Base-by-base conservation (phyloP, 2,797 vertebrate species). In the Mallotus villosus region DNA sequence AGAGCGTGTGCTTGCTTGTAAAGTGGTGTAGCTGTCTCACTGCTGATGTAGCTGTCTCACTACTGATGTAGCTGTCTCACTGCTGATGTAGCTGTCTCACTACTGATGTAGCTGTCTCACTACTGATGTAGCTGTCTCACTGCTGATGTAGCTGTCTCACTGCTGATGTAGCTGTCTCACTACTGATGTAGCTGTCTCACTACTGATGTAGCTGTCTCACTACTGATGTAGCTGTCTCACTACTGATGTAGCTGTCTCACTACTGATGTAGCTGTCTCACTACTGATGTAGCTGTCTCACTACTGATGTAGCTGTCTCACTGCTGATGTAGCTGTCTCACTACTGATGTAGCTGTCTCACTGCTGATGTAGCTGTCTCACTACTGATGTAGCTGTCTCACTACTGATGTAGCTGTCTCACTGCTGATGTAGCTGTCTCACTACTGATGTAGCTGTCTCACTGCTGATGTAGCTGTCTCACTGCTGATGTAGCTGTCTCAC, bases 131-230 rank as follows among this genome's bases (percentile, higher is more conserved):
- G 25, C 22, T 63, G 80, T 29, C 27, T 29, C 34, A 69, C 73
- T 71, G 61, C 79, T 83, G 34, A 70, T 79, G 79, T 81, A 78
- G 25, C 22, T 63, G 80, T 29, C 27, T 29, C 34, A 64, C 67
- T 71, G 61, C 79, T 83, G 34, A 70, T 79, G 79, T 81, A 77
- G 25, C 22, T 63, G 80, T 29, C 27, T 29, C 34, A 69, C 73
- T 71, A 63, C 79, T 83, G 34, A 70, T 79, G 79, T 81, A 78
- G 25, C 22, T 63, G 80, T 29, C 27, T 29, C 34, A 69, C 73
- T 71, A 61, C 79, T 83, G 34, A 70, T 79, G 79, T 81, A 76
- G 25, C 22, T 63, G 80, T 29, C 27, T 29, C 34, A 69, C 73
- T 71, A 63, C 79, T 83, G 34, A 70, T 79, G 79, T 81, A 76